Conservation (phyloP, 2,113 vertebrate genomes). For the Apodemus speciosus region DNA sequence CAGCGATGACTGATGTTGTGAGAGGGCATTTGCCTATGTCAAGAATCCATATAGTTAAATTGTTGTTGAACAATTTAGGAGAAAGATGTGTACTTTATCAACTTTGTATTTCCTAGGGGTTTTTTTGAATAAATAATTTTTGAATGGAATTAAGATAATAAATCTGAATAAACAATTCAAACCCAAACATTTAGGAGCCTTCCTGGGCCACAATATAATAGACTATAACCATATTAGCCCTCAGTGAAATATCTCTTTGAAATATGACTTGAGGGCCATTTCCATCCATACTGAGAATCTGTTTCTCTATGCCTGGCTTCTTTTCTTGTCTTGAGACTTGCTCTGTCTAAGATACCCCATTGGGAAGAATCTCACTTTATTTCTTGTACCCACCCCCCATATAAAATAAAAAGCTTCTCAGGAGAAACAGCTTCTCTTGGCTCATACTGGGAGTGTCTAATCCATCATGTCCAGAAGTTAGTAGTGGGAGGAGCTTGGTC, state of each 20-base stretch:
- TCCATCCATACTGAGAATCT: not conserved
- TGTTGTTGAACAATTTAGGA: not conserved
- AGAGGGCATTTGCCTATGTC: not conserved
- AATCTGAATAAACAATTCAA: conserved; percentile 9
- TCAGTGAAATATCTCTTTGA: not conserved
- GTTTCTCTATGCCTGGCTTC: not conserved
- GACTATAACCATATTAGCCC: not conserved
- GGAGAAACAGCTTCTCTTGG: not conserved
- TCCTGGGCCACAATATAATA: not conserved
- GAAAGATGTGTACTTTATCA: not conserved
- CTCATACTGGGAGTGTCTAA: not conserved
- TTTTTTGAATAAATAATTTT: not conserved
- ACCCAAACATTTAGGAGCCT: not conserved
- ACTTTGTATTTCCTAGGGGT: not conserved
- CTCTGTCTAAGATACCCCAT: not conserved
- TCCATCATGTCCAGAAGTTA: no score
- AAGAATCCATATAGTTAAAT: not conserved
- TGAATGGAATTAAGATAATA: not conserved
- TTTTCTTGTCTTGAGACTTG: not conserved
- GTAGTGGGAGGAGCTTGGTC: not conserved
- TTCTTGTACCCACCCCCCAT: not conserved
- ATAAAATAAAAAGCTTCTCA: not conserved
- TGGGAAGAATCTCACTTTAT: not conserved
- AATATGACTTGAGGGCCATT: not conserved
- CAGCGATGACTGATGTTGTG: rapidly evolving